phyloP scores from a whole-genome alignment of 2,113 vertebrate species.

The Crotalus horridus region DNA sequence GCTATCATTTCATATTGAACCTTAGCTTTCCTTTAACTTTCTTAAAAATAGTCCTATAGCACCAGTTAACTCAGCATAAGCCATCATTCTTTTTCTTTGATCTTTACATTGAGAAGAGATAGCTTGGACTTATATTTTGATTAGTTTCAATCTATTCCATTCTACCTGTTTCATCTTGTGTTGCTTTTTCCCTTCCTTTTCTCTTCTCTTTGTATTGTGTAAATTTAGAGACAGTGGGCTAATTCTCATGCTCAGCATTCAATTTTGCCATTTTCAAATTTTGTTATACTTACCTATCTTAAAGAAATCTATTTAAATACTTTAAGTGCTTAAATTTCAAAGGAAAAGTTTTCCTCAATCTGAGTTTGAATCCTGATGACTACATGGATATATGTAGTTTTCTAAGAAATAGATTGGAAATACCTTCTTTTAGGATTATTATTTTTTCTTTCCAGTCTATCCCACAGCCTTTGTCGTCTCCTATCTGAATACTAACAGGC shows the following conservation, averaged over 20 bases:
- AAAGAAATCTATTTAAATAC: too few relatives aligned
- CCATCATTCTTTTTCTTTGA: not conserved
- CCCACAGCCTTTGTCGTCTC: too few relatives aligned
- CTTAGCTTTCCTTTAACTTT: not conserved
- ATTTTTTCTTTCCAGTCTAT: too few relatives aligned
- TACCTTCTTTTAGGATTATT: too few relatives aligned
- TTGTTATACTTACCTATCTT: too few relatives aligned
- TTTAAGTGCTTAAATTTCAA: too few relatives aligned
- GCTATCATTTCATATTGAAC: not conserved
- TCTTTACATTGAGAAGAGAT: not conserved
- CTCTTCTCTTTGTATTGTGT: not conserved
- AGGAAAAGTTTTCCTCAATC: too few relatives aligned
- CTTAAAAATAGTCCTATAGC: not conserved
- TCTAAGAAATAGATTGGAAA: too few relatives aligned
- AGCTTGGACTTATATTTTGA: not conserved
- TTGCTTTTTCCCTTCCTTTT: too few relatives aligned
- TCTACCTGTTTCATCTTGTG: not conserved
- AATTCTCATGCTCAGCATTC: constrained; percentile 23
- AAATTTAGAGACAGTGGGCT: not conserved
- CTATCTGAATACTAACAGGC: too few relatives aligned
- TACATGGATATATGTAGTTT: too few relatives aligned
- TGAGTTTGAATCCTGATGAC: too few relatives aligned
- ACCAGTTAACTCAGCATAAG: not conserved
- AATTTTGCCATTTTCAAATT: constrained; percentile 18
- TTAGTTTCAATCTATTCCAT: not conserved